Conservation (phyloP, 2,888 invertebrate species). For the Morpho achilles region DNA sequence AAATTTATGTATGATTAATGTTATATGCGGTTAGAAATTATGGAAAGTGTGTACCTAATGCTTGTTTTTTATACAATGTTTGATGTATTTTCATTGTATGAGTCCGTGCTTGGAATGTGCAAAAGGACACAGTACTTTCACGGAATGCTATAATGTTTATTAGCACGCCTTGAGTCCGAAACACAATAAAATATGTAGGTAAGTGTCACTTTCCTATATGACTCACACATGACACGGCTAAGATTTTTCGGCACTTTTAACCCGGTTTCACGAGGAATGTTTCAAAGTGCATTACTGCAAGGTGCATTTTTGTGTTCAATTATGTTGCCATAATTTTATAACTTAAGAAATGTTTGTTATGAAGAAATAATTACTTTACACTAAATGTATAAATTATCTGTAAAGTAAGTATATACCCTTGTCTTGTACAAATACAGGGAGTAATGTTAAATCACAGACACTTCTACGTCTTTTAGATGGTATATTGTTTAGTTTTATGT, state of each 20-base stretch:
- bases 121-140: conserved; percentile 28
- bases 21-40: conserved; percentile 15
- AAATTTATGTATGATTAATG: conserved; percentile 10
- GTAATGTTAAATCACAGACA: no score
- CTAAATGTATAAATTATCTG: no score
- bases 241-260: conserved; percentile 16
- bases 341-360: not conserved
- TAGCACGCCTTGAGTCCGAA: conserved; percentile 16
- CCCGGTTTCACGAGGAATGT: conserved; percentile 2
- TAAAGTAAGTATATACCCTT: no score
- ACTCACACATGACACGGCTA: conserved; percentile 14
- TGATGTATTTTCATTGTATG: conserved; percentile 29
- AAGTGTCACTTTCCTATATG: conserved; percentile 20
- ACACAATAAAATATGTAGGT: conserved; percentile 21
- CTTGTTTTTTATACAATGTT: conserved; percentile 24
- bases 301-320: not conserved
- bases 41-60: conserved; percentile 15
- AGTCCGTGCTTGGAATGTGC: conserved; percentile 26
- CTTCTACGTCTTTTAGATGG: no score
- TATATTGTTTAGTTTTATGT: no score
- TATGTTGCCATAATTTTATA: not conserved
- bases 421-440: no score
- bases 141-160: conserved; percentile 24
- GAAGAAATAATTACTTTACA: no score
- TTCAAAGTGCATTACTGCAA: conserved; percentile 2